These are phyloP conservation scores for Tipula vernalis DNA, from an alignment of 2,888 invertebrate species.

Conservation along the genomic window DNA sequence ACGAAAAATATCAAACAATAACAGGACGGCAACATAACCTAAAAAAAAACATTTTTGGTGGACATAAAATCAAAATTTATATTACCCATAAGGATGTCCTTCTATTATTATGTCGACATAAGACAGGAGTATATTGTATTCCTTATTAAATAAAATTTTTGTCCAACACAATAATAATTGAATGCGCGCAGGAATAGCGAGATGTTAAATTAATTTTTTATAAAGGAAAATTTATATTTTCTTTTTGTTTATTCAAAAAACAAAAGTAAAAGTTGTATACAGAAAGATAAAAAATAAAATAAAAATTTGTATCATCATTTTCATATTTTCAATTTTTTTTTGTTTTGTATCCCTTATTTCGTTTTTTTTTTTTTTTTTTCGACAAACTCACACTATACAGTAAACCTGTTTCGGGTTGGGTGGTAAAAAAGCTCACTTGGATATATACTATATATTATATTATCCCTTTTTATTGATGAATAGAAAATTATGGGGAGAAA, in stretches of 20 bases:
- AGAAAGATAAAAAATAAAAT: background rate
- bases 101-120: background rate
- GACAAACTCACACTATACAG: background rate
- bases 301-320: background rate
- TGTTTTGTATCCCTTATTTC: background rate
- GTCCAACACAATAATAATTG: background rate
- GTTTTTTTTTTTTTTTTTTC: background rate
- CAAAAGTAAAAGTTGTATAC: background rate
- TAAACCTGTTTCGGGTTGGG: background rate
- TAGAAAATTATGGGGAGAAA: background rate
- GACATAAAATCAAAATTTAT: background rate
- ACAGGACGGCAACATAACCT: background rate
- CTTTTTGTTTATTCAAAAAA: background rate
- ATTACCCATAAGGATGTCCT: background rate
- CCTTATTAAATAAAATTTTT: background rate
- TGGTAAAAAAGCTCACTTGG: background rate
- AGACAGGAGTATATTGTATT: background rate
- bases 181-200: background rate
- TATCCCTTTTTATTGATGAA: conserved; percentile 4
- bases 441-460: background rate
- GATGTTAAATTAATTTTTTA: background rate
- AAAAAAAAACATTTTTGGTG: background rate
- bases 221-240: background rate
- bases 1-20: too few relatives aligned
- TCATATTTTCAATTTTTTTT: background rate